These are phyloP conservation scores for Tadarida brasiliensis DNA, from an alignment of 2,797 vertebrate genomes.

Conservation along the genomic window DNA sequence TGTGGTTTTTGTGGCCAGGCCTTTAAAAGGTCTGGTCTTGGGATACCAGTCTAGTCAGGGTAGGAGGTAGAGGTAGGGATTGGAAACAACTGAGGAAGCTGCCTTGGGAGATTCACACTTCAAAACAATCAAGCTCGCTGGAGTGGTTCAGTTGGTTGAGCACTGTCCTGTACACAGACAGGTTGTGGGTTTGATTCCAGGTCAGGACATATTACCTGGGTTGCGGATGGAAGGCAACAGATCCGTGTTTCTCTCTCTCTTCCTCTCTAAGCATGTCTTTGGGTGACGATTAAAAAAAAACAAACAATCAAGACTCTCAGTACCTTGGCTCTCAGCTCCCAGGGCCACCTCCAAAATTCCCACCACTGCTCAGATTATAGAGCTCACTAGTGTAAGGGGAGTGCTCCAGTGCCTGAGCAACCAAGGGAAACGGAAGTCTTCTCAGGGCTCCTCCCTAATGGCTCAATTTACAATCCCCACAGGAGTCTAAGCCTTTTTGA, in stretches of 20 bases:
- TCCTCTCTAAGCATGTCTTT: neutral
- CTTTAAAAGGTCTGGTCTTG: constrained; percentile 21
- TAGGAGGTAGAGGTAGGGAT: neutral
- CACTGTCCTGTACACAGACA: neutral
- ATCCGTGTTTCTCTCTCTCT: neutral
- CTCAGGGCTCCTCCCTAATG: constrained; percentile 34
- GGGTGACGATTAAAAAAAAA: neutral
- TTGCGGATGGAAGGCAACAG: neutral
- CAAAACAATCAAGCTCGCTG: neutral
- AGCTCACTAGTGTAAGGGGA: neutral
- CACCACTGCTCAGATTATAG: constrained; percentile 8
- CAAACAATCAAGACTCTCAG: neutral
- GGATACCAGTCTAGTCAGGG: neutral
- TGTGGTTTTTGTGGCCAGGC: neutral
- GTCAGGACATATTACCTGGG: neutral
- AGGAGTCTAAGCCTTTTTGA: constrained; percentile 24
- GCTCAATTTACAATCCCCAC: neutral
- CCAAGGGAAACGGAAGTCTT: constrained; percentile 40
- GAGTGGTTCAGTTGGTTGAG: neutral
- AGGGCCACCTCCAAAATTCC: neutral
- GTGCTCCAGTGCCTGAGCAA: neutral
- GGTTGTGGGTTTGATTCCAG: neutral
- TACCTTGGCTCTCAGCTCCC: neutral
- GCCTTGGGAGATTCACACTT: neutral
- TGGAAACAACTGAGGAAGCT: neutral